Conservation (phyloP, 2,888 invertebrate species). For the Plagodis dolabraria region DNA sequence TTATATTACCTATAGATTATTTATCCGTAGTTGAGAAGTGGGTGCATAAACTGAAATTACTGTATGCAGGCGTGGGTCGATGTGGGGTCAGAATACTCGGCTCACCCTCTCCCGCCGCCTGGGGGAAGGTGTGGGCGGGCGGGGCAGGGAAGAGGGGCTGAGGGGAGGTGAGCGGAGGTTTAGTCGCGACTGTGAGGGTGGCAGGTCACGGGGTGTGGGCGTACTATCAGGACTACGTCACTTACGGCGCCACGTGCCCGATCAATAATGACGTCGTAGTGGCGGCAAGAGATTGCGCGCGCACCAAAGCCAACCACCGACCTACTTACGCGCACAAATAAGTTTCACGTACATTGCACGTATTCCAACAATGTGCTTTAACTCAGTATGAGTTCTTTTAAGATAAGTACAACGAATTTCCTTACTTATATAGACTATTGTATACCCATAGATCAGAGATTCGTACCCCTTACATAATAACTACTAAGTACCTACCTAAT, state of each 20-base stretch:
- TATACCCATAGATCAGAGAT: too few relatives aligned
- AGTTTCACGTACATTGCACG: conserved; percentile 80
- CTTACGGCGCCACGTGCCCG: conserved; percentile 81
- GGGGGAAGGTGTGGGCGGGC: conserved; percentile 37
- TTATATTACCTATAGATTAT: conserved; percentile 24
- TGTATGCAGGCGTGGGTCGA: conserved; percentile 45
- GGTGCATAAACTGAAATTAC: conserved; percentile 41
- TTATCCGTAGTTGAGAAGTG: conserved; percentile 31
- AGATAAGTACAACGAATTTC: too few relatives aligned
- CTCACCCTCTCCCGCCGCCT: conserved; percentile 3
- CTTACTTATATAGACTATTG: too few relatives aligned
- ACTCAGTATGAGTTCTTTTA: too few relatives aligned
- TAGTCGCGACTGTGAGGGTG: conserved; percentile 34
- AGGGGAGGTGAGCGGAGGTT: conserved; percentile 34
- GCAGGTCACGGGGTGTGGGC: conserved; percentile 54
- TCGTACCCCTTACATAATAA: too few relatives aligned
- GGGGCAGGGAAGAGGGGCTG: conserved; percentile 16
- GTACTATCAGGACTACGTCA: conserved; percentile 79
- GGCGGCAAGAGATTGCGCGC: conserved; percentile 64
- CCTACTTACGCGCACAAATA: conserved; percentile 72
- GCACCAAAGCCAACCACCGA: conserved; percentile 63
- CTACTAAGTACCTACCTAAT: too few relatives aligned
- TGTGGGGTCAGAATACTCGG: conserved; percentile 10
- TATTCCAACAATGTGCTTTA: conserved; percentile 37
- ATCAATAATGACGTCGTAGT: conserved; percentile 82